Base-by-base conservation (phyloP, 2,113 vertebrate genomes). In the Brachypodius melanocephalos region DNA sequence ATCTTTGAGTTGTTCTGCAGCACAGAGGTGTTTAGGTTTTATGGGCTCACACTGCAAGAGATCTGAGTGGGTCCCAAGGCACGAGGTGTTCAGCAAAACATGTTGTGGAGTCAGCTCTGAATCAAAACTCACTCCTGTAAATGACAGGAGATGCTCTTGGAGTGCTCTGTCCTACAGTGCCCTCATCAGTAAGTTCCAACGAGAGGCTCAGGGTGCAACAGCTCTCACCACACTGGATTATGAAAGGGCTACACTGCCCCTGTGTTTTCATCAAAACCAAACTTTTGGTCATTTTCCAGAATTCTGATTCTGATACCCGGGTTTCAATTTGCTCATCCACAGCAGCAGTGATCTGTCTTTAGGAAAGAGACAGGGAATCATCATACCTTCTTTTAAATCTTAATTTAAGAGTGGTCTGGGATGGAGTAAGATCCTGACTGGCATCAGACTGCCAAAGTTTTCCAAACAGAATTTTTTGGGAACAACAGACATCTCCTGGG, bases 101-200 rank as follows among this genome's bases (percentile, higher is more conserved):
- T 1, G 0, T 68, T 36, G 46, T 29, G 82, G 75, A 89, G 89
- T 67, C 79, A 91, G 81, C 87, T 88, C 88, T 45, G 51, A 93
- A 76, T 54, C 78, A 54, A 94, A 93, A 43, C 5, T 1, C 5
- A 8, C 46, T 91, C 36, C 40, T 43, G 55, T 58, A 73, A 83
- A 80, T 13, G 79, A 71, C 32, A 78, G 81, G 42, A 91, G 93
- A 90, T 36, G 61, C 46, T 68, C 71, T 22, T 22, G 31, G 79
- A 93, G 88, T 83, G 78, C 67, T 83, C 67, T 93, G 91, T 90
- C 93, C 93, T 94, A 63, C 57, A 88, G 75, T 90, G 88, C 85
- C 91, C 85, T 93, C 93, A 77, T 55, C 94, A 91, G 88, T 83
- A 91, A 93, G 51, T 76, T 89, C 81, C 81, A 85, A 11, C 0